These are phyloP conservation scores for Drosophila saltans DNA, from an alignment of 1,140 invertebrate species.

Conservation along the genomic window DNA sequence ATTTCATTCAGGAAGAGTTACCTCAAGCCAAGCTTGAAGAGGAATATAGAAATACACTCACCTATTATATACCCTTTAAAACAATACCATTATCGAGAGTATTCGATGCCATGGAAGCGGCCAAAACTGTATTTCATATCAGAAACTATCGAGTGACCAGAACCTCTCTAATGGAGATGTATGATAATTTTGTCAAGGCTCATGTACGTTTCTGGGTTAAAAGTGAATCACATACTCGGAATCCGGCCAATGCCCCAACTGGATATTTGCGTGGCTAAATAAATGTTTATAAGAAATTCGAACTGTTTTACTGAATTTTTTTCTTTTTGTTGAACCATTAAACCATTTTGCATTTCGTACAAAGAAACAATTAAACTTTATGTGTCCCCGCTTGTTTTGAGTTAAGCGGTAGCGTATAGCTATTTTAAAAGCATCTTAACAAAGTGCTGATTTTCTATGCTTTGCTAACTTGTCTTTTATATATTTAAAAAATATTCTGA, in stretches of 20 bases:
- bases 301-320: too few species aligned
- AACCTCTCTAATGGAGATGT: not conserved
- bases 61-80: conserved; percentile 1
- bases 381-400: too few species aligned
- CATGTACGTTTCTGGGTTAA: not conserved
- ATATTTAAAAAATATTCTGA: too few species aligned
- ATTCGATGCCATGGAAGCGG: conserved; percentile 1
- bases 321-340: too few species aligned
- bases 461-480: too few species aligned
- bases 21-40: not conserved
- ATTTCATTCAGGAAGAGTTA: not conserved
- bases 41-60: not conserved
- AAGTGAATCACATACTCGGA: not conserved
- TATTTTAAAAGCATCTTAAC: too few species aligned
- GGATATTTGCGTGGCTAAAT: not conserved
- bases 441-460: too few species aligned
- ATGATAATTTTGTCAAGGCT: not conserved
- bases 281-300: too few species aligned
- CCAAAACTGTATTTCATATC: not conserved
- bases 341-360: too few species aligned
- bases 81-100: not conserved
- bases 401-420: too few species aligned
- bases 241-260: not conserved
- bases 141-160: not conserved
- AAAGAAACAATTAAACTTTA: too few species aligned